Evolutionary conservation across 2,888 invertebrate genomes (phyloP).

Genomic region (Eristalis pertinax): DNA sequence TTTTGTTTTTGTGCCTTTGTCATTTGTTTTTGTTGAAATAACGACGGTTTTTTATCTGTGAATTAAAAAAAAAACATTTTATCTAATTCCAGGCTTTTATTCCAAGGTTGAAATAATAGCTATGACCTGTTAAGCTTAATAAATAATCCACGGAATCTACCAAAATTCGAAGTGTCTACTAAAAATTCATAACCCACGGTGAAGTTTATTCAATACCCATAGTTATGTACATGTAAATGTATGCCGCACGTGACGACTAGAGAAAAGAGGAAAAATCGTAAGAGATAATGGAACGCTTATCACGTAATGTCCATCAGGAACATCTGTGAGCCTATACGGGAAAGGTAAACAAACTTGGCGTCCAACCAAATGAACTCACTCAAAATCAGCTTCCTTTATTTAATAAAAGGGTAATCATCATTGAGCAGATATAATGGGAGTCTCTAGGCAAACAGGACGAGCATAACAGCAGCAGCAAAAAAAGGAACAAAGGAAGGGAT

Average conservation of each 20-base stretch:
- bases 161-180: background rate
- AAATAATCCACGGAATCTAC: background rate
- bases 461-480: background rate
- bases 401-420: constrained; percentile 66
- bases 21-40: too few relatives aligned
- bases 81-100: too few relatives aligned
- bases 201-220: constrained; percentile 1
- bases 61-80: too few relatives aligned
- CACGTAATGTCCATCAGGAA: constrained; percentile 66
- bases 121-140: background rate
- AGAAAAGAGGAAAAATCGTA: background rate
- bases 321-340: constrained; percentile 58
- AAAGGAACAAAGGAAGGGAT: background rate
- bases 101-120: too few relatives aligned
- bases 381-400: constrained; percentile 45
- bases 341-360: constrained; percentile 46
- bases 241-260: background rate
- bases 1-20: too few relatives aligned
- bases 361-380: constrained; percentile 29
- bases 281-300: constrained; percentile 56
- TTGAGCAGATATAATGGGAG: constrained; percentile 59
- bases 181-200: constrained; percentile 30
- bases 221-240: background rate
- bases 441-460: constrained; percentile 28
- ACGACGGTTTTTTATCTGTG: too few relatives aligned